Conservation (phyloP, 2,113 vertebrate genomes). For the Toxostoma redivivum region DNA sequence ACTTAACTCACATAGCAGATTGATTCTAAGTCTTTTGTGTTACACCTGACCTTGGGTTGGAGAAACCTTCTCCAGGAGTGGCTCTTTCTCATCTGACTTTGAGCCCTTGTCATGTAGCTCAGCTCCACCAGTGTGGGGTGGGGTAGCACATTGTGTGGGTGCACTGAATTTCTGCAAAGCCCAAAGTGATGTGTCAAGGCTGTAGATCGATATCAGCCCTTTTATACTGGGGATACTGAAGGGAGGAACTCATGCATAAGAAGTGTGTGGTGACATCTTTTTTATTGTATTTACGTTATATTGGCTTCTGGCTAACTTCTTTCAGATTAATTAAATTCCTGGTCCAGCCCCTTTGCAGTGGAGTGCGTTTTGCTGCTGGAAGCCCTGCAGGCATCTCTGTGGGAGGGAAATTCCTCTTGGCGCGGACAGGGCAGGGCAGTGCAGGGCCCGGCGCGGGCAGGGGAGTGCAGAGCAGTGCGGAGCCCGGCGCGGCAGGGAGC, state of each 20-base stretch:
- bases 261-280: not conserved
- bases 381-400: fast-evolving
- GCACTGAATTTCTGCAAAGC: not conserved
- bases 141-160: not conserved
- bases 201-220: not conserved
- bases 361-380: fast-evolving
- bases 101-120: fast-evolving
- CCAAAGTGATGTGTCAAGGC: not conserved
- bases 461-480: fast-evolving
- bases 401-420: too few species aligned
- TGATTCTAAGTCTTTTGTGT: not conserved
- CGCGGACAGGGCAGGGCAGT: fast-evolving
- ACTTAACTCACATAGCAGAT: not conserved
- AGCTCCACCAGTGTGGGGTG: not conserved
- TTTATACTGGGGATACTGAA: not conserved
- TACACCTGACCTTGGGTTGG: not conserved
- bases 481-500: not conserved
- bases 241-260: not conserved
- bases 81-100: not conserved
- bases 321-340: not conserved
- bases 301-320: not conserved
- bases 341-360: not conserved
- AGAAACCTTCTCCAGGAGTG: not conserved
- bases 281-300: not conserved
- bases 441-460: not conserved